phyloP scores from a whole-genome alignment of 2,797 vertebrate genomes.

The Acipenser ruthenus region DNA sequence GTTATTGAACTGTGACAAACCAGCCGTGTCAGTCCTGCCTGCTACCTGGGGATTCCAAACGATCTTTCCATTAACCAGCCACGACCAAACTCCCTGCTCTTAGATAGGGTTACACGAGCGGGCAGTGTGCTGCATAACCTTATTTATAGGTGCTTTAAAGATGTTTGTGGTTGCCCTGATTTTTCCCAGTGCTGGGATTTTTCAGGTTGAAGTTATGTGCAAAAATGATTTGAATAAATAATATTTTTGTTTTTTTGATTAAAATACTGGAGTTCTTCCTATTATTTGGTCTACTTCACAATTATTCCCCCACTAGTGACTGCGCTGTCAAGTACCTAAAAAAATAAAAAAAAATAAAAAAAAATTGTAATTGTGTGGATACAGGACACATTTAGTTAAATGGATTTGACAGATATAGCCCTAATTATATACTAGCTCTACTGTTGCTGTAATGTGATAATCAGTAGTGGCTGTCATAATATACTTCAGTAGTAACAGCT shows the following conservation, averaged over 20 bases:
- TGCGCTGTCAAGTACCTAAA: no score
- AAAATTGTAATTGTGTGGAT: no score
- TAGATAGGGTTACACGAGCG: constrained; percentile 46
- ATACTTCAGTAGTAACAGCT: constrained; percentile 48
- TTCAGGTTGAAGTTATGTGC: no score
- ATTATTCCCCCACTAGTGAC: no score
- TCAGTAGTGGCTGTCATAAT: constrained; percentile 50
- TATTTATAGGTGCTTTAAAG: neutral
- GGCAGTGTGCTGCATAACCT: constrained; percentile 24
- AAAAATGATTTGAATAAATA: no score
- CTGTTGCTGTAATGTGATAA: constrained; percentile 43
- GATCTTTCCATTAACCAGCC: constrained; percentile 65
- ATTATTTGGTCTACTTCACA: no score
- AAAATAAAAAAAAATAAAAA: no score
- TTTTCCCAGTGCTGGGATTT: no score
- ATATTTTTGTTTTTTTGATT: no score
- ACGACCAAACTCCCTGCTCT: constrained; percentile 48
- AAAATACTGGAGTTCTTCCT: no score
- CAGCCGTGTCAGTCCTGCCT: constrained; percentile 57
- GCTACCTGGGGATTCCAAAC: constrained; percentile 54
- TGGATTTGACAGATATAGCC: constrained; percentile 52
- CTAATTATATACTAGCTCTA: constrained; percentile 55
- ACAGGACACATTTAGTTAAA: no score
- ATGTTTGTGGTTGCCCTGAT: neutral
- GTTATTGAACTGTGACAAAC: constrained; percentile 69